phyloP scores from a whole-genome alignment of 2,797 vertebrate species.

The Gadopsis marmoratus region DNA sequence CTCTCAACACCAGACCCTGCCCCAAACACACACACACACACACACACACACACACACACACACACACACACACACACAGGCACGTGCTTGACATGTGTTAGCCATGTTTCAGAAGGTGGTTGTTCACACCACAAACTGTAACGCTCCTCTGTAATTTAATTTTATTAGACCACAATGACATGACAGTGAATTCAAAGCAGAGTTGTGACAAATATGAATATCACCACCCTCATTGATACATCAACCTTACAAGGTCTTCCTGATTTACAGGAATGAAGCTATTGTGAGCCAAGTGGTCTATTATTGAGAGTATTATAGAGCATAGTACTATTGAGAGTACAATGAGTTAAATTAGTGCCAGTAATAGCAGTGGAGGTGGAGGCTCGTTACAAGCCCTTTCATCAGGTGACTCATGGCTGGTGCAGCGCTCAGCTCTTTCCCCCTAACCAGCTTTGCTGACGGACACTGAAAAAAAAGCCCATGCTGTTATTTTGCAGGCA shows the following conservation, averaged over 20 bases:
- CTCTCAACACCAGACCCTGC: constrained; percentile 10
- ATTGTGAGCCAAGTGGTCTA: neutral
- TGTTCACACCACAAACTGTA: constrained; percentile 5
- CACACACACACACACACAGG: constrained; percentile 1
- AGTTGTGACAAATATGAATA: neutral
- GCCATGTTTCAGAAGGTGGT: constrained; percentile 13
- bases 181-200: neutral
- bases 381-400: constrained; percentile 51
- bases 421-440: constrained; percentile 73
- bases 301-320: neutral
- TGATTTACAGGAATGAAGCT: neutral
- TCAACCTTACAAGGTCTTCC: neutral
- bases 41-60: constrained; percentile 3
- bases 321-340: neutral
- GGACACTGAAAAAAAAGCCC: constrained; percentile 66
- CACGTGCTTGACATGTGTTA: constrained; percentile 51
- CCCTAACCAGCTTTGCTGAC: constrained; percentile 77
- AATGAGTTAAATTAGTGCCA: constrained; percentile 9
- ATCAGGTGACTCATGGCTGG: constrained; percentile 58
- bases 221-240: neutral
- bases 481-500: constrained; percentile 55
- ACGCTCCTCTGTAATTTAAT: constrained; percentile 3
- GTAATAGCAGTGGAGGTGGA: constrained; percentile 24
- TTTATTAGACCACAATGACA: constrained; percentile 3
- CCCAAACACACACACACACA: constrained; percentile 7